Evolutionary conservation across 2,888 invertebrate species (phyloP).

Genomic region (Ischnura elegans): DNA sequence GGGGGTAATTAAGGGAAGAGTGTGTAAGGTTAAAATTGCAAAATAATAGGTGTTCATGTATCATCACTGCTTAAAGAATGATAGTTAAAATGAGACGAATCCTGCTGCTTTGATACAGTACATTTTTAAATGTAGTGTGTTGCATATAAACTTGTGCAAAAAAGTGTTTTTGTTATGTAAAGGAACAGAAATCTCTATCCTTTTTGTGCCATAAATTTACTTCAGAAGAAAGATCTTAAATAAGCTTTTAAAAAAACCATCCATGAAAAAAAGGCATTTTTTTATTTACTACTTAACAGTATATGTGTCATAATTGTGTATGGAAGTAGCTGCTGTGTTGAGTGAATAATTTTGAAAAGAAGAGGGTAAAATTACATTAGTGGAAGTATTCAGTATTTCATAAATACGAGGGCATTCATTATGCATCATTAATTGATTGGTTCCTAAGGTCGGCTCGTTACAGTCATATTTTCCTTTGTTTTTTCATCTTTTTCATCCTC

Average conservation of each 20-base stretch:
- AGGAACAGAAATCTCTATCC: slow-evolving; percentile 65
- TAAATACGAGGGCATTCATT: slow-evolving; percentile 51
- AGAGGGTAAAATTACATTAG: slow-evolving; percentile 36
- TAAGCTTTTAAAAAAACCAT: slow-evolving; percentile 63
- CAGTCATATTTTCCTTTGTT: slow-evolving; percentile 23
- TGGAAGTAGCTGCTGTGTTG: slow-evolving; percentile 55
- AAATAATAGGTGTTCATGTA: slow-evolving; percentile 64
- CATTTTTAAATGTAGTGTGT: slow-evolving; percentile 62
- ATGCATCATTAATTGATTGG: slow-evolving; percentile 53
- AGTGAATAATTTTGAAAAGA: slow-evolving; percentile 61
- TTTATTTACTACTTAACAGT: slow-evolving; percentile 58
- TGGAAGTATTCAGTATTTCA: slow-evolving; percentile 51
- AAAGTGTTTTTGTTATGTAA: slow-evolving; percentile 65
- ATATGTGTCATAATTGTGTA: slow-evolving; percentile 58
- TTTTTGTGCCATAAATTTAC: slow-evolving; percentile 65
- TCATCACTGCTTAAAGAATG: slow-evolving; percentile 66
- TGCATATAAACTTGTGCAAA: slow-evolving; percentile 64
- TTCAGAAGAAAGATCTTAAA: slow-evolving; percentile 48
- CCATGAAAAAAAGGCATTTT: slow-evolving; percentile 60
- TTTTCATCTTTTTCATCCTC: no score
- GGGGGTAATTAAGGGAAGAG: slow-evolving; percentile 44
- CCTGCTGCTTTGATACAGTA: slow-evolving; percentile 67
- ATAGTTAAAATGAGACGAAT: slow-evolving; percentile 55
- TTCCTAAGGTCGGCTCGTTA: slow-evolving; percentile 52
- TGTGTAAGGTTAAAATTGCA: slow-evolving; percentile 61